These are phyloP conservation scores for Hyperoplus immaculatus DNA, from an alignment of 2,797 vertebrate species.

Conservation along the genomic window DNA sequence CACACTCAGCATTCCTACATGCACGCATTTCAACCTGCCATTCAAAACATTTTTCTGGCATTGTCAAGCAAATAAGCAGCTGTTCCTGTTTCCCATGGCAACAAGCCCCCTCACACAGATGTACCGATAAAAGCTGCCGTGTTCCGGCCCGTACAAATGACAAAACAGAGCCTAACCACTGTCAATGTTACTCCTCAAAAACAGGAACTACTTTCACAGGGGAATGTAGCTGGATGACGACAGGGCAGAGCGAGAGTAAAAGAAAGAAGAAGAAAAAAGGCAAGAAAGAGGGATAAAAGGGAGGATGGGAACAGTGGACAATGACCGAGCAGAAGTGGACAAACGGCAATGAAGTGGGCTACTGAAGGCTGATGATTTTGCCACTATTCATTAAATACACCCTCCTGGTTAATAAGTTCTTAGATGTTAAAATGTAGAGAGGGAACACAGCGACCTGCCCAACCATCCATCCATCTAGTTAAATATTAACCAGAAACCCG, in stretches of 20 bases:
- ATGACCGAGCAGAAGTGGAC: background rate
- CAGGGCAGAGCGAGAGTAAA: background rate
- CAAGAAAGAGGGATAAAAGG: background rate
- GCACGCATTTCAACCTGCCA: constrained; percentile 12
- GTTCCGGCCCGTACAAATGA: constrained; percentile 11
- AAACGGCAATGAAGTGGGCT: constrained; percentile 4
- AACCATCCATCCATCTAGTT: constrained; percentile 4
- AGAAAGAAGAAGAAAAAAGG: background rate
- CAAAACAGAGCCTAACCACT: constrained; percentile 7
- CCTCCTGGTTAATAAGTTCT: constrained; percentile 36
- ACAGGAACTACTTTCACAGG: constrained; percentile 5
- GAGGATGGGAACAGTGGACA: constrained; percentile 2
- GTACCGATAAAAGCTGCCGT: constrained; percentile 5
- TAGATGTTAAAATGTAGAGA: constrained; percentile 11
- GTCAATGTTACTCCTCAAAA: constrained; percentile 12
- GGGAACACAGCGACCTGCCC: constrained; percentile 3
- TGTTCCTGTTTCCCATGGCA: constrained; percentile 13
- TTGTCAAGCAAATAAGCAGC: constrained; percentile 9
- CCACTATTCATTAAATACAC: constrained; percentile 20
- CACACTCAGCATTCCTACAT: constrained; percentile 4
- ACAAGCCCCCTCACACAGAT: background rate
- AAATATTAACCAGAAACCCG: constrained; percentile 29
- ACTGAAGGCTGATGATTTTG: constrained; percentile 11
- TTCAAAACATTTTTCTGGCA: constrained; percentile 17
- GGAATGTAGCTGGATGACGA: constrained; percentile 13